phyloP scores from a whole-genome alignment of 2,113 vertebrate genomes.

The Coturnix japonica region DNA sequence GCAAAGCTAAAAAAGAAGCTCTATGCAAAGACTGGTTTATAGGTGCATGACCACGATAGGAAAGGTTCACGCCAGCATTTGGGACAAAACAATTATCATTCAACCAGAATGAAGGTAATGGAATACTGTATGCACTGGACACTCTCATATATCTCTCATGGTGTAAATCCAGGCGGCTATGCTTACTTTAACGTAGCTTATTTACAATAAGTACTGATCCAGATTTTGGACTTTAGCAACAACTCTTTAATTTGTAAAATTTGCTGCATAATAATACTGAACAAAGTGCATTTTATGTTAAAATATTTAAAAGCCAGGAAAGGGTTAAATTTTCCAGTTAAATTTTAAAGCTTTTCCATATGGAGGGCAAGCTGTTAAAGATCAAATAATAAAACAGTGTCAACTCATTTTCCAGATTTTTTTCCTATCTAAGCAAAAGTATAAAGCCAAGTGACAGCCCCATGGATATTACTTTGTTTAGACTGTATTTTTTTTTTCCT shows the following conservation, averaged over 20 bases:
- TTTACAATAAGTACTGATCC: neutral
- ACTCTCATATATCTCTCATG: neutral
- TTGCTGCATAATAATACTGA: neutral
- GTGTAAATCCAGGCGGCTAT: neutral
- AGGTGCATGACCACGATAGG: neutral
- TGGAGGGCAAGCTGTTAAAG: neutral
- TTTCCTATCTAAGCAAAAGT: neutral
- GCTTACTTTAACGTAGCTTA: neutral
- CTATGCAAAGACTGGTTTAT: neutral
- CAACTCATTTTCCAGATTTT: slow-evolving; percentile 4
- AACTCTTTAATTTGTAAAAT: neutral
- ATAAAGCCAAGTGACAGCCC: neutral
- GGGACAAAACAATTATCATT: neutral
- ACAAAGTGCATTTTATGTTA: neutral
- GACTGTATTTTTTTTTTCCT: neutral
- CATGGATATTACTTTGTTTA: neutral
- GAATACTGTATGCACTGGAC: neutral
- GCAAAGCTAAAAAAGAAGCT: neutral
- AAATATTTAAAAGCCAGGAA: neutral
- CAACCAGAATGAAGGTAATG: neutral
- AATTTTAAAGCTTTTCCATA: slow-evolving; percentile 28
- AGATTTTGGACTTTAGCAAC: neutral
- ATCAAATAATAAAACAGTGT: slow-evolving; percentile 16
- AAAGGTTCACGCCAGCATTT: neutral
- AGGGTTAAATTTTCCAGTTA: slow-evolving; percentile 7